phyloP scores from a whole-genome alignment of 2,797 vertebrate genomes.

The Coilia nasus region DNA sequence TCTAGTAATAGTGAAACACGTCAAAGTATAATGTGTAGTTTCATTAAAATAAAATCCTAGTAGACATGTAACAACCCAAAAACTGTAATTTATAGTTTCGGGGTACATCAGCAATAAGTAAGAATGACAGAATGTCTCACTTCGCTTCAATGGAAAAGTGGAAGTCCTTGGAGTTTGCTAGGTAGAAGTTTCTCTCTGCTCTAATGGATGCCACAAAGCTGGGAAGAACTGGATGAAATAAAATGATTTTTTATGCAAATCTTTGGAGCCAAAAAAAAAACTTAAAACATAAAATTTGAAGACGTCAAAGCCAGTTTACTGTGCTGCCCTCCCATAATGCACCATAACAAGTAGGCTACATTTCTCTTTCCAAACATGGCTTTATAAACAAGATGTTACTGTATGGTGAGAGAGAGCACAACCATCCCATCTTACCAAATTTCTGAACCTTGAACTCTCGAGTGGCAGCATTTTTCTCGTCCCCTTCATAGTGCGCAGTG shows the following conservation, averaged over 20 bases:
- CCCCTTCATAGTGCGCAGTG: slow-evolving; percentile 69
- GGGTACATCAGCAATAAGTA: background rate
- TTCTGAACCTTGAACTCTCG: slow-evolving; percentile 81
- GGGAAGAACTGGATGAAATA: slow-evolving; percentile 76
- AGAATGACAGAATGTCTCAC: slow-evolving; percentile 58
- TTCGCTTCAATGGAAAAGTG: slow-evolving; percentile 67
- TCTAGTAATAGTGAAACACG: no score
- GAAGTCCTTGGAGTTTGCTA: slow-evolving; percentile 56
- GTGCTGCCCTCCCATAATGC: background rate
- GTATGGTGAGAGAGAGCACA: background rate
- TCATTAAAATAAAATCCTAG: no score
- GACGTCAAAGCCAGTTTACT: no score
- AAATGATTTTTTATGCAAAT: background rate
- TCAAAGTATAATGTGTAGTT: no score
- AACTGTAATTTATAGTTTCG: background rate
- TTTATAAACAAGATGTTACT: background rate
- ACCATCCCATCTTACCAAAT: slow-evolving; percentile 71
- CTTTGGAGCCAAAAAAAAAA: no score
- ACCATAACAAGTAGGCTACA: no score
- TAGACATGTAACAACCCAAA: no score
- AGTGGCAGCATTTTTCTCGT: slow-evolving; percentile 63
- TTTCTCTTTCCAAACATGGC: background rate
- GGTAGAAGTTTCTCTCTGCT: slow-evolving; percentile 68
- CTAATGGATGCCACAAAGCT: slow-evolving; percentile 82
- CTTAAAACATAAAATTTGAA: no score